A percentile compares a stretch with the other conserved stretches of the same genome.
Conservation (phyloP, 1,140 invertebrate species). For the Drosophila neocordata region DNA sequence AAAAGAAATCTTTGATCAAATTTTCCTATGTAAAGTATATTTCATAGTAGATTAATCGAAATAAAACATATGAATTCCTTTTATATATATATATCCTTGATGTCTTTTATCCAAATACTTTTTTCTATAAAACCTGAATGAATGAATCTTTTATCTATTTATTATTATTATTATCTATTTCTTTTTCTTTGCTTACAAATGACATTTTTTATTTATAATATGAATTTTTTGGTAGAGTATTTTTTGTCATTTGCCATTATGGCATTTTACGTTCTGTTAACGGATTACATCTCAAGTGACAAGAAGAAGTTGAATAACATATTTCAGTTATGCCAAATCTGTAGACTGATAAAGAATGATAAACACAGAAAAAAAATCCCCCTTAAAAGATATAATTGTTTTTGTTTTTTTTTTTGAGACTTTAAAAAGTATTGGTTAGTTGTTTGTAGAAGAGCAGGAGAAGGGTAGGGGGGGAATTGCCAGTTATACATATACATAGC, state of each 20-base stretch:
- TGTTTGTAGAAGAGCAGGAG: conserved; percentile 12
- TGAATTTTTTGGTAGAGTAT: neutral
- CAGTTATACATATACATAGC: conserved; percentile 4
- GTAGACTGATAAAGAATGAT: neutral
- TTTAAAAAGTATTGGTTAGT: neutral
- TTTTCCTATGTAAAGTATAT: too few relatives aligned
- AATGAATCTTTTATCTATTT: too few relatives aligned
- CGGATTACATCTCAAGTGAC: neutral
- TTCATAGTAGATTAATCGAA: too few relatives aligned
- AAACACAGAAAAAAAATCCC: neutral
- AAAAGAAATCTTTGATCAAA: too few relatives aligned
- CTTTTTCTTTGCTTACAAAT: too few relatives aligned
- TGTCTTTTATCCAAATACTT: too few relatives aligned
- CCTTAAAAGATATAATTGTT: neutral
- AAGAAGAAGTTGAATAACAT: neutral
- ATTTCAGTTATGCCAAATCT: neutral
- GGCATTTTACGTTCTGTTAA: neutral
- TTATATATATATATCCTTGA: too few relatives aligned
- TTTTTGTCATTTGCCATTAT: neutral
- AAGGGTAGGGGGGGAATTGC: too few relatives aligned
- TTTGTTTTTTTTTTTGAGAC: neutral
- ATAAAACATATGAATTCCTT: too few relatives aligned
- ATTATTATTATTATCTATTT: too few relatives aligned
- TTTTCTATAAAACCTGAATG: too few relatives aligned
- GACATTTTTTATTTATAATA: too few relatives aligned